Evolutionary conservation across 2,113 vertebrate species (phyloP), one percentile per base, ranked within the genome.

Genomic region (Catharus fuscescens): DNA sequence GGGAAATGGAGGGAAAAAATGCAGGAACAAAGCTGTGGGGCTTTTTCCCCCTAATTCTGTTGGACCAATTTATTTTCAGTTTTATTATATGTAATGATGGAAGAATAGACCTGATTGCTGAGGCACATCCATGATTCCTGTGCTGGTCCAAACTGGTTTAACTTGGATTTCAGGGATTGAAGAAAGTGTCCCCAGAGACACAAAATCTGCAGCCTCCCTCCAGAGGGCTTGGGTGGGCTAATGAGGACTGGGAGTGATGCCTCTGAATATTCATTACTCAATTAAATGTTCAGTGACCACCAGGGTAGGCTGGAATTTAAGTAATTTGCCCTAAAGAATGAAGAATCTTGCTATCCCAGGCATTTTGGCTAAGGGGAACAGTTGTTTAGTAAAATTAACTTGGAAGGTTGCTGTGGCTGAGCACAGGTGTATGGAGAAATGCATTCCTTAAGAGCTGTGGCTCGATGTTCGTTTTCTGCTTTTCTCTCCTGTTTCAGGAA

Each of bases 401-500:
- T 54, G 38, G 44, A 16, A 70, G 24, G 18, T 40, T 69, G 25
- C 29, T 54, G 59, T 54, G 60, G 9, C 19, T 69, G n/a, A 77
- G 18, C 26, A 19, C 44, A 17, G 23, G 7, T 44, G 2, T 26
- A 9, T 20, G 17, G 52, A 84, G 38, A 83, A 42, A 1, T 23
- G 7, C 13, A 5, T 71, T 92, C 56, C 38, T 31, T 8, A 28
- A 52, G 18, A 34, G 10, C 21, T 67, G 32, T 4, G 6, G 3
- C 32, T 62, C 4, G 0, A 0, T n/a, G 15, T 12, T 40, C 10
- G 29, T 66, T 16, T 42, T 10, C 20, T 67, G 0, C 8, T 57
- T 57, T 53, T n/a, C 15, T 9, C 7, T 72, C 34, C 16, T 73
- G 5, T 56, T 80, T 66, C 34, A 60, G 79, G 45, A 70, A 72